Base-by-base conservation (phyloP, 2,797 vertebrate species). In the Esox lucius region DNA sequence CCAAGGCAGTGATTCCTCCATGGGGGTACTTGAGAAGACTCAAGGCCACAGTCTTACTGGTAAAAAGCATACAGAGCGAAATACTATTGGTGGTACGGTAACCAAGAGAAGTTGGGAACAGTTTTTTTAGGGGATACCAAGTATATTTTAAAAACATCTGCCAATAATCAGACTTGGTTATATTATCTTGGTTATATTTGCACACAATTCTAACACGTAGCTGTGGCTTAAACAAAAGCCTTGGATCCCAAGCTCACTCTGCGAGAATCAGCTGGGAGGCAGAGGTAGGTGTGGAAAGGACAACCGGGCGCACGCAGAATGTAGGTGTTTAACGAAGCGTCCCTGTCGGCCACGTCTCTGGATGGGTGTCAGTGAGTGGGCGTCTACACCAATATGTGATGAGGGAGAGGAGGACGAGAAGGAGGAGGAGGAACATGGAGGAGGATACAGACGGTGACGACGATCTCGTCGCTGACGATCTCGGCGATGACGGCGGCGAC, bases 301-400 rank as follows among this genome's bases (percentile, higher is more conserved):
- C 15, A n/a, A 59, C 8, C 5, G 17, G 28, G n/a, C 26, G 8
- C 56, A 11, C 35, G 49, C 16, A 35, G 51, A 31, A 39, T 59
- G 51, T 56, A 51, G 31, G 70, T 35, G 70, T 71, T 12, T 4
- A 35, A 59, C 28, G 12, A 13, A 69, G 68, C 42, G 9, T 5
- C 19, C 49, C 7, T 22, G n/a, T 28, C 31, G 2, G 51, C 49
- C 56, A 28, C 8, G 31, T 35, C 28, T 61, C 33, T 39, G 70
- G 53, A 71, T 3, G 68, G 46, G 6, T 71, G 72, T 83, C 81
- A 33, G 75, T 26, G 79, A 90, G 91, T 90, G 85, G 91, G 91
- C 85, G 86, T 24, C 87, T 78, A 82, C 81, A 46, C 82, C 86
- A 84, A 84, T 86, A 87, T 85, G 89, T 72, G 59, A 66, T 8